A percentile compares a stretch with the other conserved stretches of the same genome.
Conservation (phyloP, 1,140 invertebrate species). For the Nasonia vitripennis region DNA sequence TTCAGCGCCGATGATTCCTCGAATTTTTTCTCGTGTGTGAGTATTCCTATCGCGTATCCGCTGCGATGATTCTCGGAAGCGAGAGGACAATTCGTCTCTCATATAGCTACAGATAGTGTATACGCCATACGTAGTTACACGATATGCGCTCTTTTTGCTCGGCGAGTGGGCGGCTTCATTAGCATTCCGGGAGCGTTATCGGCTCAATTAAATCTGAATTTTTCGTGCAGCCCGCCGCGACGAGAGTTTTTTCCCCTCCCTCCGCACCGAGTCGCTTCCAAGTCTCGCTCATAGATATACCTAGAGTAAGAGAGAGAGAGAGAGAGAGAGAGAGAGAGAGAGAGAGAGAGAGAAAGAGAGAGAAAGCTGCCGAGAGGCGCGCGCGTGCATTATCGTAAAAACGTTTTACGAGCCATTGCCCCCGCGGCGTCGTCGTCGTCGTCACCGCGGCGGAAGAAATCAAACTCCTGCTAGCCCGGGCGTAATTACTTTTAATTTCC, state of each 20-base stretch:
- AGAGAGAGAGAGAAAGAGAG: too few species aligned
- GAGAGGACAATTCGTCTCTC: too few species aligned
- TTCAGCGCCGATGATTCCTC: constrained; percentile 17
- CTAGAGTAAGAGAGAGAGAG: too few species aligned
- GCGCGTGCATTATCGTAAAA: constrained; percentile 44
- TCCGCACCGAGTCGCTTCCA: background rate
- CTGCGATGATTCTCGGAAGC: too few species aligned
- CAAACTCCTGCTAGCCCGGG: constrained; percentile 30
- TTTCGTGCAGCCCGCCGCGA: constrained; percentile 34
- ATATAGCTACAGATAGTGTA: too few species aligned
- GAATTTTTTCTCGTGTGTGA: background rate
- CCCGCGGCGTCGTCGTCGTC: background rate
- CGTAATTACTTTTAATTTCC: constrained; percentile 49
- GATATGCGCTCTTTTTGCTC: background rate
- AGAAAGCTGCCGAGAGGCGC: background rate
- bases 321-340: too few species aligned
- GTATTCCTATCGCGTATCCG: too few species aligned
- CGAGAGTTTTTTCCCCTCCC: background rate
- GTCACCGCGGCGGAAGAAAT: constrained; percentile 38
- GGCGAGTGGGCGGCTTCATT: constrained; percentile 39
- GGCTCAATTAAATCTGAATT: constrained; percentile 53
- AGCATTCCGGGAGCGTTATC: constrained; percentile 41
- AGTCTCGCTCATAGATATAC: too few species aligned
- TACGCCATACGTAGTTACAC: background rate
- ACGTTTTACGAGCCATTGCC: constrained; percentile 46